Conservation (phyloP, 2,888 invertebrate genomes). For the Ligdia adustata region DNA sequence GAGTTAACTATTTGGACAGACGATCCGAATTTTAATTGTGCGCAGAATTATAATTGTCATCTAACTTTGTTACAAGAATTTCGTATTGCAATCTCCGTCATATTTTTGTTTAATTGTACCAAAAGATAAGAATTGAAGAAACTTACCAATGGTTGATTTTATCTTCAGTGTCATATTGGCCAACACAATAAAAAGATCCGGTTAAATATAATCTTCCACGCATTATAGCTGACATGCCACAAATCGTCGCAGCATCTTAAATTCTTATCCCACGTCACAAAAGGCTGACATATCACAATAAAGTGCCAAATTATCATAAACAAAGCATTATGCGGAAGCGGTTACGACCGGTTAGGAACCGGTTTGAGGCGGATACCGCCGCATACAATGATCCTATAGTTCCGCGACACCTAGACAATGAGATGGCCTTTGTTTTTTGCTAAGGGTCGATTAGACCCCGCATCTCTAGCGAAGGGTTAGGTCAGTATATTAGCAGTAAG, state of each 20-base stretch:
- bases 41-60: no score
- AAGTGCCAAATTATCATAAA: constrained; percentile 81
- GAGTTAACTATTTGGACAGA: background rate
- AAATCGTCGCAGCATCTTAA: constrained; percentile 71
- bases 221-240: constrained; percentile 53
- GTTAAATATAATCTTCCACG: no score
- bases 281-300: constrained; percentile 64
- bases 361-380: constrained; percentile 69
- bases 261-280: constrained; percentile 50
- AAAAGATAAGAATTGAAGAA: no score
- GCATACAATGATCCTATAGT: constrained; percentile 55
- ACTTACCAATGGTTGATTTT: no score
- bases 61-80: no score
- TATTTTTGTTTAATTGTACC: no score
- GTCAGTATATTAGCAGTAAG: constrained; percentile 7
- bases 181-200: no score
- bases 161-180: no score
- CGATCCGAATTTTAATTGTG: constrained; percentile 1
- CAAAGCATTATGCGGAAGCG: constrained; percentile 72
- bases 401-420: constrained; percentile 73
- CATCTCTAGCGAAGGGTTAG: constrained; percentile 49
- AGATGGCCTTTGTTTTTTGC: constrained; percentile 57
- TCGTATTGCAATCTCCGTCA: no score
- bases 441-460: constrained; percentile 57
- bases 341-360: constrained; percentile 62